A percentile compares a stretch with the other conserved stretches of the same genome.
These are phyloP conservation scores for Cossypha caffra DNA, from an alignment of 2,797 vertebrate genomes.

Conservation along the genomic window DNA sequence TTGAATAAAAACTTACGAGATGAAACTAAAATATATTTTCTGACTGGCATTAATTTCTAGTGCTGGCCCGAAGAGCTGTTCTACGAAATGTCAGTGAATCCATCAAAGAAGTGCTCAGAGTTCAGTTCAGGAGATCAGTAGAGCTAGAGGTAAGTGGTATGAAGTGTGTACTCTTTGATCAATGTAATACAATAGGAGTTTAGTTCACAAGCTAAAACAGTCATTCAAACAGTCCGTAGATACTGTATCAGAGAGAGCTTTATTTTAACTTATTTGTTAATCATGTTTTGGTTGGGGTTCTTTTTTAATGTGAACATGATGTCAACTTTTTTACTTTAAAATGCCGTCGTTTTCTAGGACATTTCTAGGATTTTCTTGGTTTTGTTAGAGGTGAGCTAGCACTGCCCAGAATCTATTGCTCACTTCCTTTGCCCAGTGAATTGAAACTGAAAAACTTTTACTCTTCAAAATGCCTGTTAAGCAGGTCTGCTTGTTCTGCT, in stretches of 20 bases:
- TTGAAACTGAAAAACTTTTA: not conserved
- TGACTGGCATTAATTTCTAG: constrained; percentile 74
- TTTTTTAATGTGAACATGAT: not conserved
- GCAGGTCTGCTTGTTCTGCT: not conserved
- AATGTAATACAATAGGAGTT: not conserved
- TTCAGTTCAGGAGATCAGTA: constrained; percentile 87
- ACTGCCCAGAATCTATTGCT: not conserved
- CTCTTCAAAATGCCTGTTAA: not conserved
- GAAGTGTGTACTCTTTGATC: not conserved
- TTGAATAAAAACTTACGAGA: not conserved
- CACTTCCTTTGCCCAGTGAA: not conserved
- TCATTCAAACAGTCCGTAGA: not conserved
- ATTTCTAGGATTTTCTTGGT: not conserved
- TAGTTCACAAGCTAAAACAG: not conserved
- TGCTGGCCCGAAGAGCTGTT: constrained; percentile 83
- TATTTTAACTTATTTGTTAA: not conserved
- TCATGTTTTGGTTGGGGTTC: accelerated
- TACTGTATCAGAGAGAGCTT: not conserved
- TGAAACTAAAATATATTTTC: constrained; percentile 28
- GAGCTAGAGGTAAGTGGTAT: constrained; percentile 88
- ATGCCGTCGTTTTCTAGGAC: not conserved
- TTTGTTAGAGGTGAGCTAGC: not conserved
- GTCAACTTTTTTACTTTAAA: not conserved
- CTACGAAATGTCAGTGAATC: constrained; percentile 86
- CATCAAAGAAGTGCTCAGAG: constrained; percentile 86